Conservation (phyloP, 2,113 vertebrate species). For the Geothlypis trichas region DNA sequence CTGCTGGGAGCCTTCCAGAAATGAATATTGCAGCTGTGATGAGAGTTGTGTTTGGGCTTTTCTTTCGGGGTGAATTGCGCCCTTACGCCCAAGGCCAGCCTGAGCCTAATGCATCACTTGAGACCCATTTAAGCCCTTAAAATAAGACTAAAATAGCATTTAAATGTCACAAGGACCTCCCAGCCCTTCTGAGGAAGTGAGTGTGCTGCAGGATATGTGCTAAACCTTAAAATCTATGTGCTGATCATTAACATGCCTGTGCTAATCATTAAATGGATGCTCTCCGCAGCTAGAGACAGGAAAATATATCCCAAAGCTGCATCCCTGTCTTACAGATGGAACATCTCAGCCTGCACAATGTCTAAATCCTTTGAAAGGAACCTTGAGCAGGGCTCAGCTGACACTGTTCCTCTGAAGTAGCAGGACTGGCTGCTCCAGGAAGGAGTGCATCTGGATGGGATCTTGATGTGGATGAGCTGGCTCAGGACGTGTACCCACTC, state of each 20-base stretch:
- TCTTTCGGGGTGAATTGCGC: background rate
- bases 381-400: background rate
- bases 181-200: background rate
- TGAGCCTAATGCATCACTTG: background rate
- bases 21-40: slow-evolving; percentile 68
- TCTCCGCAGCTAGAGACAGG: background rate
- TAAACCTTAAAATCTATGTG: background rate
- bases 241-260: background rate
- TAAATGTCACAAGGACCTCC: background rate
- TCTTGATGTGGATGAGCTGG: background rate
- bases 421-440: background rate
- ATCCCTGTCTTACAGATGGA: background rate
- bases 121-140: background rate
- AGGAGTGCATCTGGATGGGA: background rate
- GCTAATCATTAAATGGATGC: background rate
- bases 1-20: slow-evolving; percentile 57
- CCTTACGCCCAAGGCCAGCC: background rate
- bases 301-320: background rate
- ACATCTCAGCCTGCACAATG: background rate
- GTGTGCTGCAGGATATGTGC: background rate
- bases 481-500: background rate
- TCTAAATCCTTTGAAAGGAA: background rate
- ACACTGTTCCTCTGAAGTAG: background rate
- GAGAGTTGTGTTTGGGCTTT: slow-evolving; percentile 19
- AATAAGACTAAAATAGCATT: background rate